These are phyloP conservation scores for Ophiothrix spiculata DNA, from an alignment of 35 echinoderm and acorn worm genomes.

Conservation along the genomic window DNA sequence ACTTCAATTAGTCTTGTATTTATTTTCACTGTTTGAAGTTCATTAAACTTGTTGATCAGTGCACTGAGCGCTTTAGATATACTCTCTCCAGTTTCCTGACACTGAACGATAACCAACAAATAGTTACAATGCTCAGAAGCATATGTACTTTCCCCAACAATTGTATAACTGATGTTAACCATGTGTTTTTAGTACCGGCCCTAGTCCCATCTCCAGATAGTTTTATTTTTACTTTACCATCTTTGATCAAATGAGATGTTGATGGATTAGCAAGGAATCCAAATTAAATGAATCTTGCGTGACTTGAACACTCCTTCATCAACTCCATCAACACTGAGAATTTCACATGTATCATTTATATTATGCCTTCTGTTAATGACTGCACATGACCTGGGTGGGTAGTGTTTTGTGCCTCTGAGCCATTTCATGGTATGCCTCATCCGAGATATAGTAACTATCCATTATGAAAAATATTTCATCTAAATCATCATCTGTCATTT, in stretches of 20 bases:
- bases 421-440: slow-evolving; percentile 51
- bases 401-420: slow-evolving; percentile 18
- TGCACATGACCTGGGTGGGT: slow-evolving; percentile 21
- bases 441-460: slow-evolving; percentile 38
- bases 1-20: slow-evolving; percentile 16
- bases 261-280: slow-evolving; percentile 12
- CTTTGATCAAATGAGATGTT: slow-evolving; percentile 17
- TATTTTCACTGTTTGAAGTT: slow-evolving; percentile 11
- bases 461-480: slow-evolving; percentile 68
- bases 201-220: slow-evolving; percentile 56
- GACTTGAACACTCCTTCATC: slow-evolving; percentile 38
- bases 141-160: slow-evolving; percentile 49
- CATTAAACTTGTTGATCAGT: slow-evolving; percentile 51
- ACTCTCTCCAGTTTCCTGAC: slow-evolving; percentile 56
- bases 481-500: slow-evolving; percentile 5
- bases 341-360: slow-evolving; percentile 19
- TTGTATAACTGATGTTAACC: slow-evolving; percentile 47
- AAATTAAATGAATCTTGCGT: slow-evolving; percentile 25
- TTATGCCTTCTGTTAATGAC: slow-evolving; percentile 38
- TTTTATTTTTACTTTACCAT: slow-evolving; percentile 56
- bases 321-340: slow-evolving; percentile 4
- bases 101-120: slow-evolving; percentile 59
- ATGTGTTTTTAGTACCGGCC: slow-evolving; percentile 51
- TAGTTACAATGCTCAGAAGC: slow-evolving; percentile 62
- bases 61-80: slow-evolving; percentile 33